These are phyloP conservation scores for Erethizon dorsatum DNA, from an alignment of 2,797 vertebrate species.

Conservation along the genomic window DNA sequence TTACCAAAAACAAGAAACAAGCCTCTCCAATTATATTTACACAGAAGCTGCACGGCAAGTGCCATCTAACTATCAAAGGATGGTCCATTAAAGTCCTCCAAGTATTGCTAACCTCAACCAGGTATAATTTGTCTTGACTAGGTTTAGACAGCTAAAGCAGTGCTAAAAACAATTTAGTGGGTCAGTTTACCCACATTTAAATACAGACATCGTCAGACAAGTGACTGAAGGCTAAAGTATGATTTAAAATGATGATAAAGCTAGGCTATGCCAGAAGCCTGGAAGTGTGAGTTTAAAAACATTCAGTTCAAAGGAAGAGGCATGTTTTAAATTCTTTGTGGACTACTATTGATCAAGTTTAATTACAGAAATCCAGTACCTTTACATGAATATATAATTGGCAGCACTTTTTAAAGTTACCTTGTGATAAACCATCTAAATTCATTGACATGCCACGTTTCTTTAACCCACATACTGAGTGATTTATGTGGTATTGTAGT, in stretches of 20 bases:
- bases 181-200: conserved; percentile 59
- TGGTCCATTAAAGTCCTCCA: conserved; percentile 68
- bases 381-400: conserved; percentile 12
- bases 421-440: not conserved
- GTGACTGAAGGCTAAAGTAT: not conserved
- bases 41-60: conserved; percentile 73
- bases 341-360: not conserved
- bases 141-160: conserved; percentile 71
- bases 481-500: not conserved
- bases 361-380: conserved; percentile 12
- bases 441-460: not conserved
- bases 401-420: not conserved
- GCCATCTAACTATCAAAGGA: conserved; percentile 81
- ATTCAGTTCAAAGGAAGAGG: not conserved
- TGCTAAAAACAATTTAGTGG: conserved; percentile 1
- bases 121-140: conserved; percentile 74
- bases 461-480: not conserved
- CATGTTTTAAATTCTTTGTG: not conserved
- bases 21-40: conserved; percentile 82
- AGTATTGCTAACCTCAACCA: conserved; percentile 58
- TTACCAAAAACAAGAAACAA: conserved; percentile 82
- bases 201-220: conserved; percentile 26
- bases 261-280: not conserved
- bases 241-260: conserved; percentile 11
- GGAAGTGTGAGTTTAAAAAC: not conserved